Conservation (phyloP, 1,140 invertebrate genomes). For the Elymnias hypermnestra region DNA sequence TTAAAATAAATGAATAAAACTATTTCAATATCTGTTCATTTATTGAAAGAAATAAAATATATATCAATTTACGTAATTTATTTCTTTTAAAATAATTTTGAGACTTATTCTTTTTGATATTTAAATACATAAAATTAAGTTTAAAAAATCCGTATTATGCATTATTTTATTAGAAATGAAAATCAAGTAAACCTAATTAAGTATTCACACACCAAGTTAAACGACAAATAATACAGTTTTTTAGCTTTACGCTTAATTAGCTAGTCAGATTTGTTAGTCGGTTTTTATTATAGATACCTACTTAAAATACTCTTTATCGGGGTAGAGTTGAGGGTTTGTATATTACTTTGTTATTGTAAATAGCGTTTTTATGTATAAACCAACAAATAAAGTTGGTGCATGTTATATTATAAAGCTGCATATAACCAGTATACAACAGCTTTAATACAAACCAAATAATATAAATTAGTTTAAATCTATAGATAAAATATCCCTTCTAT, state of each 20-base stretch:
- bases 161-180: no score
- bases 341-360: slow-evolving; percentile 31
- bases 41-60: no score
- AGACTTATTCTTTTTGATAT: no score
- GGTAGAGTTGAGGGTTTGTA: slow-evolving; percentile 12
- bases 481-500: no score
- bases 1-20: no score
- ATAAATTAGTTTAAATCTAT: background rate
- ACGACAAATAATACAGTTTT: slow-evolving; percentile 15
- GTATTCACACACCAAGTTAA: slow-evolving; percentile 7
- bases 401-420: background rate
- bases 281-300: slow-evolving; percentile 22
- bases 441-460: background rate
- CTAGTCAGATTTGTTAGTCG: slow-evolving; percentile 18
- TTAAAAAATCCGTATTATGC: no score
- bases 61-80: no score
- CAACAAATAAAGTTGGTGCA: background rate
- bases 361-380: slow-evolving; percentile 21
- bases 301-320: slow-evolving; percentile 7
- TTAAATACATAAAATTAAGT: no score
- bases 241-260: slow-evolving; percentile 23
- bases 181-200: no score
- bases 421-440: background rate
- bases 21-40: no score
- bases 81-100: no score